Conservation (phyloP, 2,113 vertebrate genomes). For the Tichodroma muraria region DNA sequence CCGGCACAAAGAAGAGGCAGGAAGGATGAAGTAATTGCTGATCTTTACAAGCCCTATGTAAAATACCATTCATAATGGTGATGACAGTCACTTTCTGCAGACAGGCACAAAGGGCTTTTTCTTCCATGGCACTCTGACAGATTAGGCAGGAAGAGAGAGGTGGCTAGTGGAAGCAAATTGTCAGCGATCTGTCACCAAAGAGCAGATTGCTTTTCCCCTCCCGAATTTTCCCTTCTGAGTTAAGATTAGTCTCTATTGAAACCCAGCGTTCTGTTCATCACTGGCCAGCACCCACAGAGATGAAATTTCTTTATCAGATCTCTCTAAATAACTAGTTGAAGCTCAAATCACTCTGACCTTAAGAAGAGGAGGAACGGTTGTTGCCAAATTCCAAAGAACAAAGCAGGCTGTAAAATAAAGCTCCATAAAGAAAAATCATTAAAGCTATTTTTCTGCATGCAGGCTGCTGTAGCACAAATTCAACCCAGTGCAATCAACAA, state of each 20-base stretch:
- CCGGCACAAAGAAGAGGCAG: not conserved
- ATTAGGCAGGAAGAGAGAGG: slow-evolving; percentile 50
- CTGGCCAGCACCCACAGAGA: not conserved
- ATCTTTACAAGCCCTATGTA: slow-evolving; percentile 41
- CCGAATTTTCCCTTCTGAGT: slow-evolving; percentile 16
- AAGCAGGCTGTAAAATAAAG: not conserved
- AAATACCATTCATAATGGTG: slow-evolving; percentile 52
- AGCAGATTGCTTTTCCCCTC: slow-evolving; percentile 38
- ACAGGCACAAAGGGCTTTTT: slow-evolving; percentile 49
- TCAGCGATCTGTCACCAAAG: slow-evolving; percentile 12
- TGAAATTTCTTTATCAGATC: slow-evolving; percentile 52
- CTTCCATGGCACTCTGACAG: slow-evolving; percentile 39
- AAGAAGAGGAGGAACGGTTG: not conserved
- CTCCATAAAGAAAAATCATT: slow-evolving; percentile 32
- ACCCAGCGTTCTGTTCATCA: slow-evolving; percentile 19
- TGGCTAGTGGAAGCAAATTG: slow-evolving; percentile 53
- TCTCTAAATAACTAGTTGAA: slow-evolving; percentile 21
- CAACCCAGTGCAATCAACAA: slow-evolving; percentile 24
- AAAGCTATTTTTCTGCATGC: slow-evolving; percentile 35
- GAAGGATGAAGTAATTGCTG: slow-evolving; percentile 58
- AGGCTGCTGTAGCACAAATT: slow-evolving; percentile 7
- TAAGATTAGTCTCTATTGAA: slow-evolving; percentile 39
- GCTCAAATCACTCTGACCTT: slow-evolving; percentile 23
- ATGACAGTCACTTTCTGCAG: slow-evolving; percentile 47
- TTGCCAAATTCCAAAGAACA: slow-evolving; percentile 25